Evolutionary conservation across 2,888 invertebrate genomes (phyloP), one percentile per base, ranked within the genome.

Genomic region (Leptopilina myrica): DNA sequence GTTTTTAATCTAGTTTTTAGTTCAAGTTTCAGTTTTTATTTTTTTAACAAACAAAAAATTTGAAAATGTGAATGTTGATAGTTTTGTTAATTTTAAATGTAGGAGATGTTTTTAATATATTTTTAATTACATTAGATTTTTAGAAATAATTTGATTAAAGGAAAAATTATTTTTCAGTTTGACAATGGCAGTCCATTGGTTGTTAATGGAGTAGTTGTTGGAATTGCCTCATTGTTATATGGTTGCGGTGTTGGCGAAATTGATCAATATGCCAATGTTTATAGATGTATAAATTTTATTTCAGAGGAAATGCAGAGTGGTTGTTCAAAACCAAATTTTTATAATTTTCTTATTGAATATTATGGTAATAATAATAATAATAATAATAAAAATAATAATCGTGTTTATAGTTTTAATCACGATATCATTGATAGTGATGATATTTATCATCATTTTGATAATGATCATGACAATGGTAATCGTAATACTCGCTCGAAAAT

Each of bases 151-250:
- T 33, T 33, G 33, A 33, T 3, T 33, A 33, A 33, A 33, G 14
- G 7, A 43, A 43, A 43, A 43, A 43, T 66, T 43, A 15, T 67
- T 12, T 67, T 67, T 11, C 67, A 67, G 67, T 67, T 20, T 46
- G 67, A 67, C 26, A 49, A 20, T 15, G 67, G 67, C 1, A 49
- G 67, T 11, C 67, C 67, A 15, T 67, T 67, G 49, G 67, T 67
- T 49, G 67, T 67, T 9, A 49, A 67, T 5, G 67, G 67, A 11
- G 49, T 46, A 49, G 0, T 67, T 11, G 67, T 67, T 46, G 67
- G 67, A 5, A 11, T 67, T 46, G 67, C 67, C 49, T 67, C 67
- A 11, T 67, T 67, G 46, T n/a, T 20, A 49, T 46, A 20, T 11
- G 67, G 12, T 5, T 67, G 67, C 49, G 67, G 20, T 3, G 5